phyloP scores from a whole-genome alignment of 2,797 vertebrate species.

The Tapirus indicus region DNA sequence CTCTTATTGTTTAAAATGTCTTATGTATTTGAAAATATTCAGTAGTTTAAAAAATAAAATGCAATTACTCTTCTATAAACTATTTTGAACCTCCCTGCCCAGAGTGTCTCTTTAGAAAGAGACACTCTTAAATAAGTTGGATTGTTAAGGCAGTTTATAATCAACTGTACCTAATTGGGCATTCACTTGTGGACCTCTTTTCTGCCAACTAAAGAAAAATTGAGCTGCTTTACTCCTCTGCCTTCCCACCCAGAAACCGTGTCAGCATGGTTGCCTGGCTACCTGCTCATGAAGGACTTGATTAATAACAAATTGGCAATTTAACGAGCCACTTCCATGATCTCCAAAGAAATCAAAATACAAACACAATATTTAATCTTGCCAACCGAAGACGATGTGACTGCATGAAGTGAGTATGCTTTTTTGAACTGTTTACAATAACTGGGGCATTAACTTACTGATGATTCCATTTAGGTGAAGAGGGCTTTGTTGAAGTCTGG shows the following conservation, averaged over 20 bases:
- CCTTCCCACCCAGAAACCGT: constrained; percentile 87
- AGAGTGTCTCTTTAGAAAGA: constrained; percentile 83
- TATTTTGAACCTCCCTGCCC: constrained; percentile 80
- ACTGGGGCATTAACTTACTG: constrained; percentile 86
- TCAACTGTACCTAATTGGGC: constrained; percentile 83
- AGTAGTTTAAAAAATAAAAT: constrained; percentile 79
- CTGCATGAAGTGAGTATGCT: constrained; percentile 87
- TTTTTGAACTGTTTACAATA: constrained; percentile 86
- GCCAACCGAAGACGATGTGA: constrained; percentile 87
- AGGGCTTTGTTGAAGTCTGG: constrained; percentile 82
- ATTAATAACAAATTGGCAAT: constrained; percentile 86
- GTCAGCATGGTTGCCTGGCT: constrained; percentile 87
- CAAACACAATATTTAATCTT: constrained; percentile 87
- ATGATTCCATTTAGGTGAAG: constrained; percentile 74
- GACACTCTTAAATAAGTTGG: constrained; percentile 79
- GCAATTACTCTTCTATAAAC: constrained; percentile 74
- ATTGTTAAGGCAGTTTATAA: constrained; percentile 83
- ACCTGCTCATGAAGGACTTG: constrained; percentile 87
- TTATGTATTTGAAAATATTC: constrained; percentile 76
- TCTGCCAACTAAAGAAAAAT: constrained; percentile 86
- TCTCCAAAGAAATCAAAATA: constrained; percentile 86
- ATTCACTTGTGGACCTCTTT: constrained; percentile 86
- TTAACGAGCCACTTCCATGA: constrained; percentile 86
- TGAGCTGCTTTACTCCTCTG: constrained; percentile 87
- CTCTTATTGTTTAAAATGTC: constrained; percentile 77